phyloP scores from a whole-genome alignment of 2,113 vertebrate species.

The Epinephelus cyanopodus region DNA sequence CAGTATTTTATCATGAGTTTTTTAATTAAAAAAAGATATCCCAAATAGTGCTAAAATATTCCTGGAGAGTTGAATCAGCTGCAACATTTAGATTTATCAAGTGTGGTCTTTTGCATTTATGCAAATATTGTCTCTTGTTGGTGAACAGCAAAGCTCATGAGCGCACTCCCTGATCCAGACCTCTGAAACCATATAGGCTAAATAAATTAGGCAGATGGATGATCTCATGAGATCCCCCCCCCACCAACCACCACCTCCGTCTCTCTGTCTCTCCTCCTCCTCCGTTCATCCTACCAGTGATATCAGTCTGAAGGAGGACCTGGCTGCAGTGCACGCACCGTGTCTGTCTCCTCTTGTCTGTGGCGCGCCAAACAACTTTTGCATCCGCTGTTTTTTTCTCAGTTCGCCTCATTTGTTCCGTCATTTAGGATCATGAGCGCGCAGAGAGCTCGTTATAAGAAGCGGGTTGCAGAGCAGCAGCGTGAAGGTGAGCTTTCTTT shows the following conservation, averaged over 20 bases:
- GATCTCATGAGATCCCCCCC: neutral
- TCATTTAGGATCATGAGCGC: constrained; percentile 25
- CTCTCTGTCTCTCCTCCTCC: neutral
- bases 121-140: neutral
- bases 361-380: constrained; percentile 32
- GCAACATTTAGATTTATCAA: too few species aligned
- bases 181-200: neutral
- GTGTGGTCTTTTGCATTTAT: neutral
- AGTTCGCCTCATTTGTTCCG: neutral
- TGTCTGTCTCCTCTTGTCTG: neutral
- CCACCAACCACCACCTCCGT: neutral
- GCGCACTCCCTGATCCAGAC: neutral
- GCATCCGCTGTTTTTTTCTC: neutral
- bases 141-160: neutral
- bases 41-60: too few species aligned
- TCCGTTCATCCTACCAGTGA: too few species aligned
- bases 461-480: neutral
- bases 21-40: too few species aligned
- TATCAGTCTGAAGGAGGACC: constrained; percentile 1
- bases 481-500: constrained; percentile 56
- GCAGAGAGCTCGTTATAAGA: neutral
- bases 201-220: neutral
- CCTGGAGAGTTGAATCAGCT: too few species aligned
- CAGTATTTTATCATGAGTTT: too few species aligned
- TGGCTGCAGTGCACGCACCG: constrained; percentile 1